Evolutionary conservation across 2,113 vertebrate species (phyloP).

Genomic region (Chionodraco myersi): DNA sequence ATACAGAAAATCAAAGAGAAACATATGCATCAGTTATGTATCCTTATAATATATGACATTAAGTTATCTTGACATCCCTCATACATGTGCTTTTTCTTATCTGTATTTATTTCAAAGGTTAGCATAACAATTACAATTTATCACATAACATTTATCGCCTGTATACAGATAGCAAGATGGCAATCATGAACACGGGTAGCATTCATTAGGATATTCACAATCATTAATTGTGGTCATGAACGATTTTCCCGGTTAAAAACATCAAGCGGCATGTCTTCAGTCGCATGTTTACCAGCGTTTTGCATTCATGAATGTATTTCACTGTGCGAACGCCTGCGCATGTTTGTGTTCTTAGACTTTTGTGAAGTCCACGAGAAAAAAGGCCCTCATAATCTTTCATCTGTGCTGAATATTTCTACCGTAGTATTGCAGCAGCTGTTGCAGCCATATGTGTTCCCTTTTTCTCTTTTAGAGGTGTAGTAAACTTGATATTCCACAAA

Average conservation of each 20-base stretch:
- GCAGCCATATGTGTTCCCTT: constrained; percentile 31
- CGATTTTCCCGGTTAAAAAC: constrained; percentile 34
- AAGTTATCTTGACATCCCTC: neutral
- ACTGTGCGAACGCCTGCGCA: constrained; percentile 26
- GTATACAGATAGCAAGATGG: constrained; percentile 48
- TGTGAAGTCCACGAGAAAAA: constrained; percentile 65
- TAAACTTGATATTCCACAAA: constrained; percentile 40
- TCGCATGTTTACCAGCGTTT: constrained; percentile 43
- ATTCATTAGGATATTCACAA: constrained; percentile 60
- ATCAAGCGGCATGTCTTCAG: constrained; percentile 33
- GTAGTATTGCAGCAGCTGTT: constrained; percentile 64
- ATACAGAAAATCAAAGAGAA: constrained; percentile 12
- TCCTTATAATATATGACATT: neutral
- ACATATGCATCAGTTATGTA: neutral
- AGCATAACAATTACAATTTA: constrained; percentile 63
- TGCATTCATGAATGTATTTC: constrained; percentile 33
- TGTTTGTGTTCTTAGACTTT: constrained; percentile 36
- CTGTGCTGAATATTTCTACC: constrained; percentile 62
- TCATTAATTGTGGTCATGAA: constrained; percentile 56
- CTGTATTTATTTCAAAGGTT: constrained; percentile 54
- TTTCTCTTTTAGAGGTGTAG: neutral
- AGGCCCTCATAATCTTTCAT: constrained; percentile 65
- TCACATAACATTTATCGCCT: constrained; percentile 4
- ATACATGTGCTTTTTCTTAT: constrained; percentile 15
- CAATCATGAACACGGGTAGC: constrained; percentile 42